These are phyloP conservation scores for Sarcophaga peregrina DNA, from an alignment of 1,140 invertebrate genomes.

Conservation along the genomic window DNA sequence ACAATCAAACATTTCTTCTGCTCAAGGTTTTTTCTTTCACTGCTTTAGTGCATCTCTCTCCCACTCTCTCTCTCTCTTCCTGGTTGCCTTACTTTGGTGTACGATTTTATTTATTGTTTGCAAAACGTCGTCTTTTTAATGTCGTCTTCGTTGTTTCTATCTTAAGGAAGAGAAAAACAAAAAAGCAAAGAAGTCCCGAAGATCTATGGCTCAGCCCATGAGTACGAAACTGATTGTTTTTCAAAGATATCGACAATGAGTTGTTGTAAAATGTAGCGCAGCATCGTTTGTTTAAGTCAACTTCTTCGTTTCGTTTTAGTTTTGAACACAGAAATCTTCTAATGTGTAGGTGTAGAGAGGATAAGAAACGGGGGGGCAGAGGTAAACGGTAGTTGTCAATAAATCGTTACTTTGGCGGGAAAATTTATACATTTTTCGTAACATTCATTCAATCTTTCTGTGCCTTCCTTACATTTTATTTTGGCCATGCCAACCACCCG, in stretches of 20 bases:
- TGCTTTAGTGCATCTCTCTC: background rate
- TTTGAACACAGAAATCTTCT: background rate
- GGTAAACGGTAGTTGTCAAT: slow-evolving; percentile 19
- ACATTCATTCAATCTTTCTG: background rate
- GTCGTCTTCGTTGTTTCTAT: slow-evolving; percentile 35
- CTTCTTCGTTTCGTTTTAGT: slow-evolving; percentile 21
- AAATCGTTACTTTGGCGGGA: slow-evolving; percentile 42
- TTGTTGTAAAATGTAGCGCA: slow-evolving; percentile 30
- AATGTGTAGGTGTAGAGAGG: background rate
- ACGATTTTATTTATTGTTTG: slow-evolving; percentile 45
- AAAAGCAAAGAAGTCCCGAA: background rate
- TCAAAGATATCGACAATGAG: slow-evolving; percentile 37
- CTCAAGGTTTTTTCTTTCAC: no score
- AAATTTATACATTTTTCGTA: background rate
- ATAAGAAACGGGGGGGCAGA: background rate
- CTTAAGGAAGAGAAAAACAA: background rate
- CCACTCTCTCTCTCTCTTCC: background rate
- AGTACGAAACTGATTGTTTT: slow-evolving; percentile 36
- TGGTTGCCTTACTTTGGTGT: background rate
- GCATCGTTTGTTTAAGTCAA: slow-evolving; percentile 27
- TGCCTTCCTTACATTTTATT: background rate
- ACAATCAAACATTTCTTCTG: background rate
- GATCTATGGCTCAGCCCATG: slow-evolving; percentile 32
- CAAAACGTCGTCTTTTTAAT: slow-evolving; percentile 42
- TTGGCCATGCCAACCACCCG: slow-evolving; percentile 31